A percentile compares a stretch with the other conserved stretches of the same genome.
phyloP scores from a whole-genome alignment of 1,140 invertebrate genomes.

The Camponotus pennsylvanicus region DNA sequence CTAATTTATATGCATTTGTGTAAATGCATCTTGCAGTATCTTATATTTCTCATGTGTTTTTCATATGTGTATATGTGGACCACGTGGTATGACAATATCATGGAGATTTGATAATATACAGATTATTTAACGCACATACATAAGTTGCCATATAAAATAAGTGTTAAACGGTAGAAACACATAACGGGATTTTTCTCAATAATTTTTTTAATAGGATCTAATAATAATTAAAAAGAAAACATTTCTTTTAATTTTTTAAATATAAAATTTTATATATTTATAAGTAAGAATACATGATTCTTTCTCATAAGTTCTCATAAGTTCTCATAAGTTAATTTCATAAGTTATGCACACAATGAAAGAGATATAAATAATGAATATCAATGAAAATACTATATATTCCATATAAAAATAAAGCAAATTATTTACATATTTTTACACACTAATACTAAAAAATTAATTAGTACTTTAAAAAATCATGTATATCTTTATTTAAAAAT shows the following conservation, averaged over 20 bases:
- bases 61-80: neutral
- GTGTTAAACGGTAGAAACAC: neutral
- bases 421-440: no score
- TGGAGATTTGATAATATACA: neutral
- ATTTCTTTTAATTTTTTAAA: neutral
- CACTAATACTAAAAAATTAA: neutral
- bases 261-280: neutral
- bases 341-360: no score
- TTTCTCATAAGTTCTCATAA: no score
- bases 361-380: no score
- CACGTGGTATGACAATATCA: neutral
- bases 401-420: neutral
- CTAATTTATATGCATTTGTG: neutral
- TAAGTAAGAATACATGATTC: neutral
- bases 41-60: slow-evolving; percentile 7
- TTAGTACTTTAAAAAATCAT: neutral
- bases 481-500: neutral
- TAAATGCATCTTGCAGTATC: neutral
- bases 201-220: neutral
- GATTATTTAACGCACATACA: neutral
- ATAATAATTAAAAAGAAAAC: neutral
- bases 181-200: neutral
- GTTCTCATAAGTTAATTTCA: no score
- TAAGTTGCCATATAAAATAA: neutral
- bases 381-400: neutral